Base-by-base conservation (phyloP, 37 sponge, comb jelly and placozoan species). In the Cladorhizidae sp. region DNA sequence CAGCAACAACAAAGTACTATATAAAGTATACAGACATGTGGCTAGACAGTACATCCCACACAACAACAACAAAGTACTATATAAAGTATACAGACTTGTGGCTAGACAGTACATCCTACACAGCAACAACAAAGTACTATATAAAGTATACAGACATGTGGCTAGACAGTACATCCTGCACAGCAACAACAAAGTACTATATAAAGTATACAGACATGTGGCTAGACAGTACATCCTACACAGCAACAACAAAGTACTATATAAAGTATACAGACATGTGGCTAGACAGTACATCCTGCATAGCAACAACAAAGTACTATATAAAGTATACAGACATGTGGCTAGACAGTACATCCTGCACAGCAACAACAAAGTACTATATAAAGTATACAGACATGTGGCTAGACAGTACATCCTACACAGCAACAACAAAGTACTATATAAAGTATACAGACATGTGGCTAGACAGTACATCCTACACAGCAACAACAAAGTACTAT, bases 1-100 rank as follows among this genome's bases (percentile, higher is more conserved):
- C 49, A 45, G 9, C 49, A 45, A 45, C 9, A 45, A 45, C 35
- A 74, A 74, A 49, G 35, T 36, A 2, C 15, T 74, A 52, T 88
- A 88, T 8, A 72, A 32, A 15, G 83, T 52, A 25, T 73, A 40
- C 20, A 88, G 74, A 40, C 73, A 71, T 22, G 56, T 70, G 0
- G 78, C 83, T 40, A 45, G 49, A 9, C 49, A 5, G 49, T 9
- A 45, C 49, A 45, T 45, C 9, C 49, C 9, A 9, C 5, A 12
- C 49, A 45, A 45, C 49, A 45, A 45, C 9, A 45, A 45, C 35
- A 74, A 74, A 49, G 35, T 36, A 2, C 15, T 74, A 52, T 88
- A 88, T 8, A 72, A 32, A 15, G 83, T 52, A 25, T 73, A 40
- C 20, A 88, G 74, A 40, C 73, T 61, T 22, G 56, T 70, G 0